Evolutionary conservation across 2,797 vertebrate genomes (phyloP), one percentile per base, ranked within the genome.

Genomic region (Lepus townsendii): DNA sequence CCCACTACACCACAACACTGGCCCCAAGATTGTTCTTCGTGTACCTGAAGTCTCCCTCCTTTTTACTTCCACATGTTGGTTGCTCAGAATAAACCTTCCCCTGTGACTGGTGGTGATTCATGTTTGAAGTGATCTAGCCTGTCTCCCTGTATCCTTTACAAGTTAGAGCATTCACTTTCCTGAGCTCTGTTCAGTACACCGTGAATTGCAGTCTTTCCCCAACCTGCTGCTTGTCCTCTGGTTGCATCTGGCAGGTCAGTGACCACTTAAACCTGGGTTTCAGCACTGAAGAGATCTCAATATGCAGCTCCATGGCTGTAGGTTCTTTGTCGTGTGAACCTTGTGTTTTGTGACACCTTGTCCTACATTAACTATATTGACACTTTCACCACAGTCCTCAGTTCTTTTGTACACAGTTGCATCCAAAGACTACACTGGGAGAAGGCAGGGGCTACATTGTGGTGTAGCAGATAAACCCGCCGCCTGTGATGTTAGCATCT

Each of bases 191-290:
- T 83, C 42, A 24, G 11, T 14, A 9, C 3, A 19, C 19, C 13
- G 0, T 20, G 30, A 17, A 7, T 26, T 20, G 57, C 4, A 0
- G 0, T 66, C 26, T 30, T 68, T 63, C 52, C 22, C 60, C 4
- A 16, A 0, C 13, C 30, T 63, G 50, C 62, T 9, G 0, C 30
- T 7, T 4, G 17, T 27, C 16, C 7, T 35, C 73, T 26, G 30
- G 24, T 16, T 60, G 1, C 22, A 35, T 52, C 54, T 16, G 1
- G 5, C 57, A 52, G n/a, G 68, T 83, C 73, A 0, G 0, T 19
- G 9, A 7, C 87, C 72, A 87, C 47, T 68, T 3, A 1, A 78
- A 4, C 7, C 24, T 71, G 47, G 16, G 14, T 50, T 32, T 50
- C 79, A 11, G 27, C 13, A 4, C 38, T 26, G 30, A 73, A 20